Base-by-base conservation (phyloP, 2,888 invertebrate species). In the Thera obeliscata region DNA sequence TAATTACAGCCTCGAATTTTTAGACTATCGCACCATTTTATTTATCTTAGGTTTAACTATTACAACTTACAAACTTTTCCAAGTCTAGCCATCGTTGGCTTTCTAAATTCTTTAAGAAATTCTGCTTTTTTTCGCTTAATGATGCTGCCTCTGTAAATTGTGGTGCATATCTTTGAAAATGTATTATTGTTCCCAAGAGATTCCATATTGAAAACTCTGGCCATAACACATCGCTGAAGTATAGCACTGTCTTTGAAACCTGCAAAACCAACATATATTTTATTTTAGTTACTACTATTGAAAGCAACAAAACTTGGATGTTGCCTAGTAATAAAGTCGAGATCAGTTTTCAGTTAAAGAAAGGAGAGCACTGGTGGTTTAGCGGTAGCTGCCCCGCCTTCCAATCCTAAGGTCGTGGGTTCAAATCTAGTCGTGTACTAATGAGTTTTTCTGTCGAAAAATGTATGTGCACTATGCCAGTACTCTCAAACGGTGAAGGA, bases 201-300 rank as follows among this genome's bases (percentile, higher is more conserved):
- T 99, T 97, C 98, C 98, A 99, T 69, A 98, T 95, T 55, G 95
- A 96, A 83, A 99, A 98, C 83, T 99, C 99, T 2, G 99, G 99
- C 99, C 99, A 99, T 48, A 99, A 89, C 0, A 97, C 97, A 72
- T 97, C 95, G 1, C 97, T 96, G 88, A 99, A 99, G 83, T 97
- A 97, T 50, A 99, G 87, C 56, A 97, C 96, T 6, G 97, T 96
- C 80, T 96, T 95, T 49, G 96, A 94, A 69, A 96, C 94, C 97
- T 98, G 87, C 66, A 88, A 89, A 64, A 65, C 59, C 59, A 62
- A 66, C 12, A 56, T 36, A 54, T 7, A 4, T 22, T 22, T 22
- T 22, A 22, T 22, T 22, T 22, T 22, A 22, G 22, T 22, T 22
- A 22, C 22, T 22, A 22, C 0, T 22, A 22, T 22, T 22, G 22